Conservation (phyloP, 2,888 invertebrate species). For the Drosophila diplacantha region DNA sequence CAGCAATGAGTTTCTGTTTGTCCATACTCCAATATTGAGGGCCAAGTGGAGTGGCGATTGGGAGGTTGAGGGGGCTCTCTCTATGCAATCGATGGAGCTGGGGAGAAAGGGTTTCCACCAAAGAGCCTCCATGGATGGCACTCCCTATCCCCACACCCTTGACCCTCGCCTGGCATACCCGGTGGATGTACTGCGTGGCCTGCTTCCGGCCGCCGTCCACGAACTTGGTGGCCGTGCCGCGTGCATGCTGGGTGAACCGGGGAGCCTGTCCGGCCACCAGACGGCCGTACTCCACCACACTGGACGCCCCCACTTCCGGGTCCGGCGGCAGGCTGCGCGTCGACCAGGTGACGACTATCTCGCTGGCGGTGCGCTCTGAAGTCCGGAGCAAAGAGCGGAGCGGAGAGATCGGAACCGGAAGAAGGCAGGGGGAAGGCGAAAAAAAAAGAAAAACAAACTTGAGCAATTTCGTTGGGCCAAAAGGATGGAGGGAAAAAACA, state of each 20-base stretch:
- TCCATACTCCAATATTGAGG: no score
- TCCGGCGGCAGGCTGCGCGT: conserved; percentile 83
- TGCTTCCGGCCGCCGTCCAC: conserved; percentile 85
- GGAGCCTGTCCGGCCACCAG: conserved; percentile 74
- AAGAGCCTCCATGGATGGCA: neutral
- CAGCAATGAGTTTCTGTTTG: conserved; percentile 11
- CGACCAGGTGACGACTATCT: conserved; percentile 90
- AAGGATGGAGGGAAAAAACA: conserved; percentile 35
- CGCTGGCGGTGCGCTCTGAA: conserved; percentile 80
- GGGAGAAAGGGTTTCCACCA: no score
- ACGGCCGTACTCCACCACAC: conserved; percentile 87
- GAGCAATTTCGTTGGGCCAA: conserved; percentile 27
- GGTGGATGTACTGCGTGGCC: conserved; percentile 87
- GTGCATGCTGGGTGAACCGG: conserved; percentile 75
- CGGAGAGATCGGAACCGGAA: conserved; percentile 4
- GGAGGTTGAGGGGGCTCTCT: no score
- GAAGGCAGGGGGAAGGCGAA: conserved; percentile 11
- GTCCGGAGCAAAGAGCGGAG: conserved; percentile 5
- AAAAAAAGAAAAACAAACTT: conserved; percentile 33
- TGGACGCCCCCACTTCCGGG: conserved; percentile 32
- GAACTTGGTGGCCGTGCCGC: conserved; percentile 82
- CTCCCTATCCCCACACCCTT: neutral
- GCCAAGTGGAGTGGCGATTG: neutral
- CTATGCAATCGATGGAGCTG: no score
- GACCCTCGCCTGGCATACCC: conserved; percentile 78